Conservation (phyloP, 2,797 vertebrate species). For the Dromococcyx pavoninus region DNA sequence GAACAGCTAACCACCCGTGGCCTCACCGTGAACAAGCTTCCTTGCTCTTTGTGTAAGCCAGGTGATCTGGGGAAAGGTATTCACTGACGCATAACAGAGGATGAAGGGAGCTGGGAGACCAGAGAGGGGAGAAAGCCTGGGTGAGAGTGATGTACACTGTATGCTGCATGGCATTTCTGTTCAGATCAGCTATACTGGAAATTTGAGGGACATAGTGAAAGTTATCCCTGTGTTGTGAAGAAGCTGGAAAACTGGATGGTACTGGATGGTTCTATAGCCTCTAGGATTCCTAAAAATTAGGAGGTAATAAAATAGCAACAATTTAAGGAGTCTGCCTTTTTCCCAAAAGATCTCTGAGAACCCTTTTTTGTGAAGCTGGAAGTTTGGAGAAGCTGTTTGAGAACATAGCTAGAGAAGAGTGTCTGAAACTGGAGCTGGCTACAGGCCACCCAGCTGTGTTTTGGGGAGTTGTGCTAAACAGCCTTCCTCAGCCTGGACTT, state of each 20-base stretch:
- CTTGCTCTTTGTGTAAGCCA: not conserved
- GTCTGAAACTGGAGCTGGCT: not conserved
- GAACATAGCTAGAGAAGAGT: not conserved
- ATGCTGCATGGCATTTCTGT: not conserved
- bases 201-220: not conserved
- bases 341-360: not conserved
- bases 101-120: not conserved
- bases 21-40: not conserved
- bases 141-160: not conserved
- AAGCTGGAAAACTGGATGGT: rapidly evolving
- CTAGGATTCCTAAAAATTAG: not conserved
- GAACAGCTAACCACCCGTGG: not conserved
- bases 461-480: not conserved
- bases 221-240: not conserved
- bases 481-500: not conserved
- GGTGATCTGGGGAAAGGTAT: not conserved
- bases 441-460: not conserved
- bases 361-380: not conserved
- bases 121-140: not conserved
- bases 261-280: not conserved
- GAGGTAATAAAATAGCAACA: not conserved
- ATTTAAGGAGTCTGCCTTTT: not conserved
- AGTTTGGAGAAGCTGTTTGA: not conserved
- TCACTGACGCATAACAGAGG: not conserved
- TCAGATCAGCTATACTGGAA: not conserved